These are phyloP conservation scores for Apotomis capreana DNA, from an alignment of 2,888 invertebrate genomes.

Conservation along the genomic window DNA sequence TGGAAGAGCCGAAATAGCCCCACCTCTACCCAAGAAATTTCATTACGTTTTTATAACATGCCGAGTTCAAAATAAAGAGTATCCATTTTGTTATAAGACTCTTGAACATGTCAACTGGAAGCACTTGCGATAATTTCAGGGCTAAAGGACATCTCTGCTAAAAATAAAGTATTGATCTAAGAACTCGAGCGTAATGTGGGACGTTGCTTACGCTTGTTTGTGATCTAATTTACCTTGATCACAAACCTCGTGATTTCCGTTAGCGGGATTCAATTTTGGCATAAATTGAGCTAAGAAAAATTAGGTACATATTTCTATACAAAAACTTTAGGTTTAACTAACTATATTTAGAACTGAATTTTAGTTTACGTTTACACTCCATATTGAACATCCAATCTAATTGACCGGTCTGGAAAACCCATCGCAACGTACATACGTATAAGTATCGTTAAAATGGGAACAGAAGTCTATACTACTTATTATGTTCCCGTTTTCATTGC, in stretches of 20 bases:
- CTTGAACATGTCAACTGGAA: conserved; percentile 30
- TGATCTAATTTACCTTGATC: not conserved
- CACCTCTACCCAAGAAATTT: conserved; percentile 4
- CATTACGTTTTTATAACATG: conserved; percentile 29
- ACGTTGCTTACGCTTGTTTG: not conserved
- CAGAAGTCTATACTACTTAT: no score
- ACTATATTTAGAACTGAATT: no score
- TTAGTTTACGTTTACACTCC: no score
- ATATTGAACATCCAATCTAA: no score
- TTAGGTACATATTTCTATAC: no score
- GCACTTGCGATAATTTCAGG: conserved; percentile 20
- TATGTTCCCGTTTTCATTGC: no score
- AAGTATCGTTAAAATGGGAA: no score
- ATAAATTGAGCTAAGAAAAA: no score
- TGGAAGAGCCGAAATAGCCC: no score
- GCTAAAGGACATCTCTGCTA: conserved; percentile 19
- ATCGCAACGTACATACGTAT: no score
- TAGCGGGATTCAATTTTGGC: not conserved
- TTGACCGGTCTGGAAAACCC: no score
- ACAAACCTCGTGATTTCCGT: not conserved
- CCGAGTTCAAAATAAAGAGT: conserved; percentile 21
- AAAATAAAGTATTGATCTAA: conserved; percentile 20
- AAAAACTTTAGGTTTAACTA: no score
- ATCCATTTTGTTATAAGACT: conserved; percentile 18
- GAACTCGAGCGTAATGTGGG: conserved; percentile 11